Evolutionary conservation across 2,113 vertebrate genomes (phyloP), one percentile per base, ranked within the genome.

Genomic region (Maccullochella peelii): DNA sequence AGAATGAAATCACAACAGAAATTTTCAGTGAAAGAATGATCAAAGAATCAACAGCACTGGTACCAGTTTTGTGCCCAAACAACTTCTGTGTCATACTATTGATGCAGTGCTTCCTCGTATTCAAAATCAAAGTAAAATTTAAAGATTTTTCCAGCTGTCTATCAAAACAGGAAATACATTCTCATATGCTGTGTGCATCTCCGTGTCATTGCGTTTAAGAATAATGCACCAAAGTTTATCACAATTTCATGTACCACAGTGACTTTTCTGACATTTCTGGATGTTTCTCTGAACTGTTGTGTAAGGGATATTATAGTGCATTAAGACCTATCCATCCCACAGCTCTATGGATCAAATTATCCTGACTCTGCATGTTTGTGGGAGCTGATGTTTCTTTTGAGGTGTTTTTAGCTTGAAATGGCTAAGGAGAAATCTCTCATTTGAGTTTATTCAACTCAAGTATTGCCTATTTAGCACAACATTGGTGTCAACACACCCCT

Each of bases 401-500:
- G 80, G 90, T 87, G 86, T 82, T 80, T 93, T 94, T 83, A 92
- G 87, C 89, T 92, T 84, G 38, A 89, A 93, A 93, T 77, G 92
- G 88, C 92, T 85, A 87, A 91, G 93, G 90, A 86, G 92, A 92
- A 93, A 90, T 78, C 49, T 84, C 83, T 91, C 89, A 89, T 82
- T 90, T 89, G 73, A 38, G 61, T 92, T 90, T 70, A 21, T 54
- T 80, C 42, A 90, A 89, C 83, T 74, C 2, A 33, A 77, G 66
- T 73, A 58, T 80, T 77, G 72, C 80, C 58, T 78, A 66, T 58
- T 87, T 81, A 84, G 59, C 81, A 27, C 23, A 87, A 23, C 54
- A 52, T 14, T 81, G 27, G n/a, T 61, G 52, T 4, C 69, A 47
- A 50, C 62, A 12, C 33, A 14, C 6, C 65, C 27, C 38, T 75